Evolutionary conservation across 2,797 vertebrate species (phyloP).

Genomic region (Sciaenops ocellatus): DNA sequence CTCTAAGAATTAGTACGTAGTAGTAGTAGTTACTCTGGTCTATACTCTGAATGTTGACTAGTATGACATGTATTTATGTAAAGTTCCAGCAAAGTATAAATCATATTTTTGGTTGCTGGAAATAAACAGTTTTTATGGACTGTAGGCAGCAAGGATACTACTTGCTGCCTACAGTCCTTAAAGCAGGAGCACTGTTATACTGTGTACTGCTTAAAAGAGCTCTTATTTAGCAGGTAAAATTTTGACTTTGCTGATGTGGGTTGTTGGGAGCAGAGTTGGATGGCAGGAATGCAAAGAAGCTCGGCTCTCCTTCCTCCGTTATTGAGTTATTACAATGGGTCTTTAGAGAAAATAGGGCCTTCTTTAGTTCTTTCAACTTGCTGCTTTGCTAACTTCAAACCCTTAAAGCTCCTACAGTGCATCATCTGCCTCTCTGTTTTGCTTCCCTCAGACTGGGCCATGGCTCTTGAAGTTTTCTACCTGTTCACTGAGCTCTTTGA

Average conservation of each 20-base stretch:
- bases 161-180: conserved; percentile 6
- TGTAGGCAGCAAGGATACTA: too few relatives aligned
- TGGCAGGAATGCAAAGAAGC: conserved; percentile 58
- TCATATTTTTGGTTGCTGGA: conserved; percentile 3
- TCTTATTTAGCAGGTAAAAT: conserved; percentile 46
- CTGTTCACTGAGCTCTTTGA: conserved; percentile 73
- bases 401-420: conserved; percentile 71
- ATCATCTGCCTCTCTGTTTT: conserved; percentile 71
- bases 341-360: conserved; percentile 84
- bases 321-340: conserved; percentile 85
- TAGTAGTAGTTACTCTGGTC: neutral
- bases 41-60: neutral
- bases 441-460: conserved; percentile 73
- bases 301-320: conserved; percentile 67
- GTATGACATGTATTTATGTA: neutral
- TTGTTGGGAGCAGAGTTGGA: conserved; percentile 67
- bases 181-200: neutral
- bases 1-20: neutral
- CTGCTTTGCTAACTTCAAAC: conserved; percentile 85
- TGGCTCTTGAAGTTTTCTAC: conserved; percentile 78
- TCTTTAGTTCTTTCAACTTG: conserved; percentile 86
- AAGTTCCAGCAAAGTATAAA: neutral
- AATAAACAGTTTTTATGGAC: neutral
- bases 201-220: conserved; percentile 20
- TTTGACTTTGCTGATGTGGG: conserved; percentile 34